Base-by-base conservation (phyloP, 2,797 vertebrate species). In the Cyprinodon diabolis region DNA sequence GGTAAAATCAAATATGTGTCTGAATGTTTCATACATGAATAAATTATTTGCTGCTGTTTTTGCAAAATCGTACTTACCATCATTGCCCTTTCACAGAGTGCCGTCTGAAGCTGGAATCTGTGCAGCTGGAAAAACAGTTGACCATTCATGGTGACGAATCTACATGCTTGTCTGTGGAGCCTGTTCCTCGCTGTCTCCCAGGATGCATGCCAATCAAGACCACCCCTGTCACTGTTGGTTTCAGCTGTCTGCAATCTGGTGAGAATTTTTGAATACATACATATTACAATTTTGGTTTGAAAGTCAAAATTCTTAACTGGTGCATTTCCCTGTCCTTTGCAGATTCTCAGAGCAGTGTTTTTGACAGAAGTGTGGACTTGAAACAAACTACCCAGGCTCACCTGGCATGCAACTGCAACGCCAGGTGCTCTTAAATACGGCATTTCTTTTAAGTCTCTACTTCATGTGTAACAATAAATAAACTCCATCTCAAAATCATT, bases 81-180 rank as follows among this genome's bases (percentile, higher is more conserved):
- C 49, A 40, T 23, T 9, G 73, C 35, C 77, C 9, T 68, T 19
- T 71, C 37, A 6, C 71, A 95, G 94, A 92, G 74, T 95, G 94
- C 72, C 91, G 60, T 11, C 21, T 95, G 85, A 93, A 81, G 67
- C 88, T 81, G 45, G 89, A 92, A 47, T 93, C 89, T 30, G 91
- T 95, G 75, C 94, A 94, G 81, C 63, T 95, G 77, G 93, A 93
- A 45, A 93, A 91, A 68, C 74, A 91, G 73, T 30, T 89, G 0
- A 54, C 58, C 43, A 1, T 93, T 6, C 67, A 88, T 0, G 93
- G 90, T 57, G 67, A 92, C 48, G 74, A 89, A 47, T 91, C 92
- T 4, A 93, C 83, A 78, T 95, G 95, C 79, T 94, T 77, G 85
- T 95, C 95, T 80, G 90, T 92, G 65, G 94, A 94, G 68, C 93